Evolutionary conservation across 2,797 vertebrate genomes (phyloP), one percentile per base, ranked within the genome.

Genomic region (Tadarida brasiliensis): DNA sequence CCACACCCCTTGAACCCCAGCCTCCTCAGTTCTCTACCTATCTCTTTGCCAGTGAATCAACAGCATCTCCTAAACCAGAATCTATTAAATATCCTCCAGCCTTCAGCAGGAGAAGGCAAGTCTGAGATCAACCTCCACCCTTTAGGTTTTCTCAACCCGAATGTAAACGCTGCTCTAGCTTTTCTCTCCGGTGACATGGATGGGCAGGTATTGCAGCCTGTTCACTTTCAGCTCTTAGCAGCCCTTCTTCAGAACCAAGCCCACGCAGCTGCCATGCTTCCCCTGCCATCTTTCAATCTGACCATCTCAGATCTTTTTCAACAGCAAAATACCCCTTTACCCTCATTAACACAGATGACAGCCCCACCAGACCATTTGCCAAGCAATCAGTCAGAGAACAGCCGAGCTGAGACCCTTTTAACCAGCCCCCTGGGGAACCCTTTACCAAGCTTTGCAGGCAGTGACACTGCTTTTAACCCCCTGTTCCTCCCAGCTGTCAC

Each of bases 1-100:
- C 98, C 98, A 9, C 98, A 98, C 96, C 98, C 98, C 98, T 98
- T 99, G 98, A 98, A 99, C 94, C 98, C 98, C 97, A 99, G 99
- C 98, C 98, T 99, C 97, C 98, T 99, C 97, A 98, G 49, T 93
- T 98, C 98, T 97, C 98, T 99, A 96, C 99, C 98, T 94, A 98
- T 99, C 98, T 98, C 98, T 96, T 98, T 99, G 98, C 98, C 98
- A 96, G 98, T 99, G 97, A 99, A 98, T 98, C 98, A 99, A 98
- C 99, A 99, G 96, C 98, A 99, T 98, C 99, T 99, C 98, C 98
- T 99, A 97, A 99, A 98, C 98, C 98, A 99, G 98, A 99, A 99
- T 87, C 98, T 99, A 97, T 96, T 99, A 97, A 99, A 99, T 98
- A 98, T 99, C 98, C 98, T 99, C 19, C 98, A 98, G 98, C 98